A percentile compares a stretch with the other conserved stretches of the same genome.
These are phyloP conservation scores for Halisarca cf. caerulea DNA, from an alignment of 37 sponge, comb jelly and placozoan species.

Conservation along the genomic window DNA sequence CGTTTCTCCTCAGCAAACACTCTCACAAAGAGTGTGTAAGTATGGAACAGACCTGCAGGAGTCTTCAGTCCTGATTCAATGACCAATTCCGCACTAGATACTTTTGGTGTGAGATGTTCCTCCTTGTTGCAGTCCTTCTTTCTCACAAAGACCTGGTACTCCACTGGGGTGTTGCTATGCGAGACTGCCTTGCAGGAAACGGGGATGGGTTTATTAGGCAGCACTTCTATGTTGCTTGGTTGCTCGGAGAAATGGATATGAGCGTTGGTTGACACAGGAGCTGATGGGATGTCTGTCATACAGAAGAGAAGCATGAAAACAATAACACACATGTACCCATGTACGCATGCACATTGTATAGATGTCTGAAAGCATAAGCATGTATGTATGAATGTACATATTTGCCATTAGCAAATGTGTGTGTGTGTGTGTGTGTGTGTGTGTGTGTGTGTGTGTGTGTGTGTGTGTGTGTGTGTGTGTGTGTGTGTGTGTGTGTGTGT, in stretches of 20 bases:
- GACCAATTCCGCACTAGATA: too few species aligned
- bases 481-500: background rate
- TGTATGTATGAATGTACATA: too few species aligned
- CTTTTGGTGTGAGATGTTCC: too few species aligned
- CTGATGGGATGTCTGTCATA: background rate
- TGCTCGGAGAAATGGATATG: background rate
- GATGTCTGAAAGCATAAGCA: too few species aligned
- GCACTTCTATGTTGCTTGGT: background rate
- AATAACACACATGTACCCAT: background rate
- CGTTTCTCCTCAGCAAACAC: background rate
- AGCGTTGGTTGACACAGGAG: background rate
- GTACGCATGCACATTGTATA: too few species aligned
- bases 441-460: too few species aligned
- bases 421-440: background rate
- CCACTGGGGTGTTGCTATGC: background rate
- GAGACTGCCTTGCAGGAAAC: constrained; percentile 3
- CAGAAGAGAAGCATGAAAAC: background rate
- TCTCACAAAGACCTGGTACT: background rate
- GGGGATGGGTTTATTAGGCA: background rate
- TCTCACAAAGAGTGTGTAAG: background rate
- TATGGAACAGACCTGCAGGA: too few species aligned
- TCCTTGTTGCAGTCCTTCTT: background rate
- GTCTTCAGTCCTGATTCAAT: too few species aligned
- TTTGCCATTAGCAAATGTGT: background rate
- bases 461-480: too few species aligned